Evolutionary conservation across 2,888 invertebrate species (phyloP), one percentile per base, ranked within the genome.

Genomic region (Melitaea athalia): DNA sequence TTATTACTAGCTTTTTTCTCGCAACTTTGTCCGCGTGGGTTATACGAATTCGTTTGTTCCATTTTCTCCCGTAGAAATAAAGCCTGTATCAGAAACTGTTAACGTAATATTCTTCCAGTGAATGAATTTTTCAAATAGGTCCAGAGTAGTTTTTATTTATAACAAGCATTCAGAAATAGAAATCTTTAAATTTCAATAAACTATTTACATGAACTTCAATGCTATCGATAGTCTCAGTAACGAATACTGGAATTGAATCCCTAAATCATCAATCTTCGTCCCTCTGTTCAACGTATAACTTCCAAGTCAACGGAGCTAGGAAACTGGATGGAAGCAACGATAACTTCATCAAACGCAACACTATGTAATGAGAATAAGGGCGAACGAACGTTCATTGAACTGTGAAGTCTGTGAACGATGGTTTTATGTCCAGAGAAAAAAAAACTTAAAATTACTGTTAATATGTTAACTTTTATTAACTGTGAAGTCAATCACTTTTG

Each of bases 281-380:
- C 33, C 33, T 55, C 14, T 55, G 55, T 33, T 55, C 47, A 52
- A 15, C 33, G 43, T 61, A 24, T 49, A 62, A 49, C 47, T 62
- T 62, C 55, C 42, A 62, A 66, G 38, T 24, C 33, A 49, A 38
- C 38, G 42, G 42, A 62, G 14, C 42, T 55, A 12, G 24, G 17
- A 55, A 67, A 57, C 55, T 24, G 67, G 62, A 57, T 66, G 43
- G 42, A 49, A 55, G 49, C 61, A 55, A 42, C 55, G 62, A 57
- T 53, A 53, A 62, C 49, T 65, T 62, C 47, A 57, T 67, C 49
- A 62, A 67, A 67, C 62, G 62, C 57, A 67, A 50, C 55, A 57
- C 62, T 42, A 53, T 47, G 49, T 67, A 57, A 62, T 57, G 24
- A 49, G 42, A 53, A 49, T 57, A 62, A 62, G 53, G 45, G 52